A percentile compares a stretch with the other conserved stretches of the same genome.
These are phyloP conservation scores for Tetranychus truncatus DNA, from an alignment of 2,888 invertebrate genomes.

Conservation along the genomic window DNA sequence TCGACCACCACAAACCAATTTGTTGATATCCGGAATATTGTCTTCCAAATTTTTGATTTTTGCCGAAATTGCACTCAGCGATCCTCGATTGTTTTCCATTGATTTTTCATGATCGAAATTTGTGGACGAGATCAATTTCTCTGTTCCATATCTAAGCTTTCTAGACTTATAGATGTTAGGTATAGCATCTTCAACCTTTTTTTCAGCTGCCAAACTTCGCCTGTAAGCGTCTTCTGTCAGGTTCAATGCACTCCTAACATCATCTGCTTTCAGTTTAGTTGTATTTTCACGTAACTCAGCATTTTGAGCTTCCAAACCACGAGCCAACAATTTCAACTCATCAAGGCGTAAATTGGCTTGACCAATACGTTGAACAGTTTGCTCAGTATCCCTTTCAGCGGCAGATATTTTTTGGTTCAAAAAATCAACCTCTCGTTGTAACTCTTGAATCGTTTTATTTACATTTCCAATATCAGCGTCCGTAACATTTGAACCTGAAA, in stretches of 20 bases:
- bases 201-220: constrained; percentile 41
- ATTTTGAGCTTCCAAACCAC: constrained; percentile 45
- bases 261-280: constrained; percentile 76
- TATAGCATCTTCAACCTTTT: constrained; percentile 32
- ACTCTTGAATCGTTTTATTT: constrained; percentile 29
- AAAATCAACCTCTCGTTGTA: constrained; percentile 39
- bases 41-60: constrained; percentile 49
- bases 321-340: constrained; percentile 42
- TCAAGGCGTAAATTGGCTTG: constrained; percentile 51
- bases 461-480: constrained; percentile 37
- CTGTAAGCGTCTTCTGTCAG: constrained; percentile 57
- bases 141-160: constrained; percentile 45
- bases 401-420: constrained; percentile 45
- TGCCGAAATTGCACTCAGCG: constrained; percentile 45
- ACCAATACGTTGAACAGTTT: constrained; percentile 52
- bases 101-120: constrained; percentile 44
- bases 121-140: constrained; percentile 44
- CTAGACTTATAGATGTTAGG: constrained; percentile 41
- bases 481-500: constrained; percentile 57
- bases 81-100: constrained; percentile 51
- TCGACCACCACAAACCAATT: constrained; percentile 59
- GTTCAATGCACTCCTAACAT: constrained; percentile 81
- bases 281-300: constrained; percentile 64
- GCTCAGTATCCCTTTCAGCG: constrained; percentile 45
- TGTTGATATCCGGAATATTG: constrained; percentile 64